Evolutionary conservation across 1,140 invertebrate genomes (phyloP).

Genomic region (Homarus americanus): DNA sequence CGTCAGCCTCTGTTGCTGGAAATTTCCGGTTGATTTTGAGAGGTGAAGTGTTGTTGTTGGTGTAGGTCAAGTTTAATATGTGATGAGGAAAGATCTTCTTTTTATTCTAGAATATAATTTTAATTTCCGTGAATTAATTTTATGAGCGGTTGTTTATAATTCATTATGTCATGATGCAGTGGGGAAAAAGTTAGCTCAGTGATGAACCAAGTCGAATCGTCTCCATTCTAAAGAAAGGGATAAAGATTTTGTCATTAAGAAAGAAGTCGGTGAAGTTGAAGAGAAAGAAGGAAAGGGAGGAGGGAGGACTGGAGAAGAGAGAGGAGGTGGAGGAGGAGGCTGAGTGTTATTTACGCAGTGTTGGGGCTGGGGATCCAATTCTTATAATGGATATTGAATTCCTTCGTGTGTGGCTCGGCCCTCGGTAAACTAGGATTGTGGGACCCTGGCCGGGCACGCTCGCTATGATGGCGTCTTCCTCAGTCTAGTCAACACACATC

Average conservation of each 20-base stretch:
- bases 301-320: neutral
- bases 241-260: neutral
- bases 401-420: neutral
- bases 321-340: neutral
- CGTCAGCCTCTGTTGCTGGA: too few relatives aligned
- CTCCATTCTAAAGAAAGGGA: neutral
- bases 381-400: slow-evolving; percentile 65
- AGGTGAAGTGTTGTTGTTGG: too few relatives aligned
- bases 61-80: too few relatives aligned
- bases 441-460: neutral
- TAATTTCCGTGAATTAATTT: too few relatives aligned
- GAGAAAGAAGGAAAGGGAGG: neutral
- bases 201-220: too few relatives aligned
- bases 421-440: neutral
- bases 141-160: too few relatives aligned
- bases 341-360: slow-evolving; percentile 38
- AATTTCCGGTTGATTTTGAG: too few relatives aligned
- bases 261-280: neutral
- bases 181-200: too few relatives aligned
- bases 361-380: slow-evolving; percentile 44
- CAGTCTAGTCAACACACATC: too few relatives aligned
- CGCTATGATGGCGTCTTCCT: neutral
- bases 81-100: neutral
- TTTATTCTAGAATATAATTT: too few relatives aligned
- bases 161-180: too few relatives aligned